Evolutionary conservation across 2,888 invertebrate genomes (phyloP).

Genomic region (Spatulosminthurus flaviceps): DNA sequence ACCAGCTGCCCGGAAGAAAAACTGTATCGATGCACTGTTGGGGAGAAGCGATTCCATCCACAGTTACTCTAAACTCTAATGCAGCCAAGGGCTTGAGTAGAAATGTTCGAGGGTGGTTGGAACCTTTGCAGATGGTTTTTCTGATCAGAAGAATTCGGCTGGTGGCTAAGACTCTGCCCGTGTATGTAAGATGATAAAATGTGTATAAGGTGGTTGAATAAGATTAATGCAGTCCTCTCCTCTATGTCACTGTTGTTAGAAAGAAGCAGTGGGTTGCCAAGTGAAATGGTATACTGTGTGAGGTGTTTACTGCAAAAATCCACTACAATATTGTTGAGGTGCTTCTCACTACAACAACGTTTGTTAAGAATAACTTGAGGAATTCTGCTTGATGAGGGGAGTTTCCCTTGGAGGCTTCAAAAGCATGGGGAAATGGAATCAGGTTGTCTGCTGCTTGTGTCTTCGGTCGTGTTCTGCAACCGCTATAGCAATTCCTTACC

Average conservation of each 20-base stretch:
- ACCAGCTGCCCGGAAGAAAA: no score
- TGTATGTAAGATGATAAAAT: no score
- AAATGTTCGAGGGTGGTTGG: no score
- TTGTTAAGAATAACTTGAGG: constrained; percentile 19
- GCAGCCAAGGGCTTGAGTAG: no score
- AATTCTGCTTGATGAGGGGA: constrained; percentile 33
- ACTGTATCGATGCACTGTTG: no score
- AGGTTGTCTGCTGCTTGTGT: constrained; percentile 36
- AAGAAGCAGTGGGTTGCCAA: constrained; percentile 19
- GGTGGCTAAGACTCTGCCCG: no score
- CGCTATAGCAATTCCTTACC: constrained; percentile 37
- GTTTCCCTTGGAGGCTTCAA: constrained; percentile 29
- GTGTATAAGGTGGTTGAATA: background rate
- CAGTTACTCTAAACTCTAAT: no score
- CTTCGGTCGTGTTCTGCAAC: constrained; percentile 35
- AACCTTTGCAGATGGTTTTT: no score
- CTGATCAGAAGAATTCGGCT: no score
- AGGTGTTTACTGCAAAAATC: background rate
- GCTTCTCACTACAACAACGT: constrained; percentile 18
- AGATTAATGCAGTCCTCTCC: background rate
- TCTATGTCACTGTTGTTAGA: constrained; percentile 23
- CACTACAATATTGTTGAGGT: constrained; percentile 20
- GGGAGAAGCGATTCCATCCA: no score
- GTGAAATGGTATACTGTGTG: constrained; percentile 9
- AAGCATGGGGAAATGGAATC: constrained; percentile 39